These are phyloP conservation scores for Rafetus swinhoei DNA, from an alignment of 2,113 vertebrate genomes.

Conservation along the genomic window DNA sequence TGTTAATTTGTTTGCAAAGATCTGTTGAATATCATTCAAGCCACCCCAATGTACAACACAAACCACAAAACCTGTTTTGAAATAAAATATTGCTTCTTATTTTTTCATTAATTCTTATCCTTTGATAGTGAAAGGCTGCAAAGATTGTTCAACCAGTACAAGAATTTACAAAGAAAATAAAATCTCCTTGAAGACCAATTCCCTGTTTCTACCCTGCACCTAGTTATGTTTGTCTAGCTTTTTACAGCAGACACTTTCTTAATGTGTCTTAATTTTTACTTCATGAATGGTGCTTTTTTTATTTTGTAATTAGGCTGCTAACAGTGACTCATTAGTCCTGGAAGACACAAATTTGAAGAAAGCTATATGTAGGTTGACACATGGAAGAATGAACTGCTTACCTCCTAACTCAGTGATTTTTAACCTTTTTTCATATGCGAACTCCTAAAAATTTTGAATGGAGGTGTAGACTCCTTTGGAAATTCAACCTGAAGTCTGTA, in stretches of 20 bases:
- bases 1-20: slow-evolving; percentile 68
- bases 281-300: not conserved
- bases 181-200: slow-evolving; percentile 35
- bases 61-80: slow-evolving; percentile 69
- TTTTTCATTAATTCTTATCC: slow-evolving; percentile 72
- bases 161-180: slow-evolving; percentile 58
- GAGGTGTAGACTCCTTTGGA: not conserved
- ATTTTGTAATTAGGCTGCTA: not conserved
- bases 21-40: slow-evolving; percentile 57
- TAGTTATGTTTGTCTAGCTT: not conserved
- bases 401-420: not conserved
- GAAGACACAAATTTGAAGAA: not conserved
- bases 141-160: slow-evolving; percentile 52
- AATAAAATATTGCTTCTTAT: slow-evolving; percentile 74
- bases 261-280: not conserved
- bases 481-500: not conserved
- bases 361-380: not conserved
- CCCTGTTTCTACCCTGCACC: slow-evolving; percentile 6
- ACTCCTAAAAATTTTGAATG: not conserved
- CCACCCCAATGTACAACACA: slow-evolving; percentile 59
- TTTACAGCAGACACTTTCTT: slow-evolving; percentile 3
- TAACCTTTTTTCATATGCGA: not conserved
- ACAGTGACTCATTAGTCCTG: not conserved
- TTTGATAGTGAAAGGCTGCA: slow-evolving; percentile 56
- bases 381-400: not conserved